Conservation (phyloP, 2,113 vertebrate species). For the Pyxicephalus adspersus region DNA sequence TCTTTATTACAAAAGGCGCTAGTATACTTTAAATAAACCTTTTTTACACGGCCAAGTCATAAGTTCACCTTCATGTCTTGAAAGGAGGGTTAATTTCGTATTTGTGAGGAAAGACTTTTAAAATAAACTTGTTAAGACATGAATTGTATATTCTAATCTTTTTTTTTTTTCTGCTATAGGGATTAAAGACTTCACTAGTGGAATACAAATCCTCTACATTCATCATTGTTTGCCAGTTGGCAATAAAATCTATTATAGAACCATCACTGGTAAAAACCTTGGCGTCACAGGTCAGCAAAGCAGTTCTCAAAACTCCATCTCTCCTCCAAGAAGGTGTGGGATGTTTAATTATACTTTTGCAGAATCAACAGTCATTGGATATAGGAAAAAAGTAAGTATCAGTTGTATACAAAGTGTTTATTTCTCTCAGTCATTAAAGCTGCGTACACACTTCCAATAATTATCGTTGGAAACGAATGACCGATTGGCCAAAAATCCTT, state of each 20-base stretch:
- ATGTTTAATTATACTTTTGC: constrained; percentile 86
- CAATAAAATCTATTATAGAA: constrained; percentile 87
- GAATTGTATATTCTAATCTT: no score
- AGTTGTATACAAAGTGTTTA: not conserved
- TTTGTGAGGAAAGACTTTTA: no score
- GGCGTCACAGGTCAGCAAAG: constrained; percentile 79
- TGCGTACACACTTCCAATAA: no score
- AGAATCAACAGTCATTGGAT: constrained; percentile 83
- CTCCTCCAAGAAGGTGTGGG: constrained; percentile 82
- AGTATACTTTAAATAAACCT: no score
- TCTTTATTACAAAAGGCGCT: no score
- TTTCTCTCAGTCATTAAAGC: no score
- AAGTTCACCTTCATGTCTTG: no score
- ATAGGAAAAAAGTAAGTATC: constrained; percentile 82
- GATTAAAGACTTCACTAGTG: constrained; percentile 82
- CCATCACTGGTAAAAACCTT: constrained; percentile 78
- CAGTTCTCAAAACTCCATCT: constrained; percentile 73
- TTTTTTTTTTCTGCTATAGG: constrained; percentile 69
- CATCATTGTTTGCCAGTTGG: constrained; percentile 92
- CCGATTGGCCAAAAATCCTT: no score
- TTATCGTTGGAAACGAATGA: no score
- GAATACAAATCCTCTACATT: constrained; percentile 92
- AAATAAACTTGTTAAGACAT: no score
- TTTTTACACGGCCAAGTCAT: no score
- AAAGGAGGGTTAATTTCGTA: no score